phyloP scores from a whole-genome alignment of 2,888 invertebrate species.

The Machimus atricapillus region DNA sequence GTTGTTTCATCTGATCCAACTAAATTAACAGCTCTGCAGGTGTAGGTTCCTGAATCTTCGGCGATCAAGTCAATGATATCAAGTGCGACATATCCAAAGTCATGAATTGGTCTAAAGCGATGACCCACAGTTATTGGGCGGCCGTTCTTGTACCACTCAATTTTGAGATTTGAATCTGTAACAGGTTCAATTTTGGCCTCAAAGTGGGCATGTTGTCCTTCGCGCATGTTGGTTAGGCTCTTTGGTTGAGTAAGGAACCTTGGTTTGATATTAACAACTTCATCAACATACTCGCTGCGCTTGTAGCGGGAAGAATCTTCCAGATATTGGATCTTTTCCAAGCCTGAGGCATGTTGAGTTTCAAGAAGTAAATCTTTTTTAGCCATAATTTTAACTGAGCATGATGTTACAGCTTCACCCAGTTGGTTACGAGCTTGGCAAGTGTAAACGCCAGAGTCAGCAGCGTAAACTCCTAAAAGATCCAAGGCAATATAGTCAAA shows the following conservation, averaged over 20 bases:
- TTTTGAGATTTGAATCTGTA: slow-evolving; percentile 93
- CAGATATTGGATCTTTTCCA: slow-evolving; percentile 90
- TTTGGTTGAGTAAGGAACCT: slow-evolving; percentile 88
- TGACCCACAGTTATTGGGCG: slow-evolving; percentile 93
- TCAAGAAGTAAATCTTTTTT: slow-evolving; percentile 88
- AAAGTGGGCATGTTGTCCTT: slow-evolving; percentile 94
- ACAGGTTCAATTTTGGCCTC: slow-evolving; percentile 97
- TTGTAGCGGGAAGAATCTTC: slow-evolving; percentile 88
- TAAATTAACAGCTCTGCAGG: slow-evolving; percentile 89
- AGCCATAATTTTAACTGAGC: slow-evolving; percentile 86
- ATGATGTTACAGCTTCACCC: slow-evolving; percentile 93
- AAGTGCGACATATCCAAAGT: slow-evolving; percentile 97
- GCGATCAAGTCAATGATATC: slow-evolving; percentile 96
- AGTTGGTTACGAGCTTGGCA: slow-evolving; percentile 93
- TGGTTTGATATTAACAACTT: slow-evolving; percentile 82
- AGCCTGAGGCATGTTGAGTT: slow-evolving; percentile 87
- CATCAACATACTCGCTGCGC: slow-evolving; percentile 81
- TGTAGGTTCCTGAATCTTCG: slow-evolving; percentile 94
- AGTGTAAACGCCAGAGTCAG: slow-evolving; percentile 95
- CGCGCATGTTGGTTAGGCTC: slow-evolving; percentile 81
- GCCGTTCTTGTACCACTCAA: slow-evolving; percentile 97
- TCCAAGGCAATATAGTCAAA: slow-evolving; percentile 98
- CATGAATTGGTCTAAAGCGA: slow-evolving; percentile 94
- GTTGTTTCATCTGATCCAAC: slow-evolving; percentile 88
- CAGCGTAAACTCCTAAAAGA: slow-evolving; percentile 94